phyloP scores from a whole-genome alignment of 2,797 vertebrate genomes.

The Rhadinocentrus ornatus region DNA sequence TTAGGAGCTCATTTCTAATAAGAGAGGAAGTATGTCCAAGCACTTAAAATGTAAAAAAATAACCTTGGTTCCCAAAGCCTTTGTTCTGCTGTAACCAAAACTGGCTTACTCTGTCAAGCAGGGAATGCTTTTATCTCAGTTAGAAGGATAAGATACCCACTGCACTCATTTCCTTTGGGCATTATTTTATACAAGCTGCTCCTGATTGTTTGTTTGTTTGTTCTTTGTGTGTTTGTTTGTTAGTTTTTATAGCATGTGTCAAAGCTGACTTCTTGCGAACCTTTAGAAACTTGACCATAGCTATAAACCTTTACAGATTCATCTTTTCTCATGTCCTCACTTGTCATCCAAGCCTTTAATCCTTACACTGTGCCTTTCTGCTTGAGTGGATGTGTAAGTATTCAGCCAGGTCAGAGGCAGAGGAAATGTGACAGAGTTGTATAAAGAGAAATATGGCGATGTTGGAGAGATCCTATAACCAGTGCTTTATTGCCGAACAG shows the following conservation, averaged over 20 bases:
- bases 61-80: constrained; percentile 39
- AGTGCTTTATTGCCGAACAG: constrained; percentile 69
- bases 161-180: constrained; percentile 35
- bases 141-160: constrained; percentile 57
- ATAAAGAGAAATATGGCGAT: constrained; percentile 77
- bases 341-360: constrained; percentile 77
- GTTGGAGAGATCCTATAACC: constrained; percentile 72
- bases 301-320: constrained; percentile 77
- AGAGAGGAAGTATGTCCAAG: constrained; percentile 23
- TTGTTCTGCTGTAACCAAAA: constrained; percentile 55
- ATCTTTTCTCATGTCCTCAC: constrained; percentile 70
- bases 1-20: constrained; percentile 29
- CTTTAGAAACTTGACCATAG: constrained; percentile 78
- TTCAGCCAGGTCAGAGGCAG: constrained; percentile 67
- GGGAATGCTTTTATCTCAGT: constrained; percentile 68
- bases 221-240: constrained; percentile 18
- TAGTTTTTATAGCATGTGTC: constrained; percentile 67
- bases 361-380: constrained; percentile 68
- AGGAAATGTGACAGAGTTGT: constrained; percentile 74
- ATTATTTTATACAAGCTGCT: constrained; percentile 51
- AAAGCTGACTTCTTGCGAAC: constrained; percentile 75
- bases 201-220: constrained; percentile 23
- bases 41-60: constrained; percentile 52
- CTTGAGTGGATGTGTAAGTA: constrained; percentile 68
- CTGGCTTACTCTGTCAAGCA: constrained; percentile 59